phyloP scores from a whole-genome alignment of 2,113 vertebrate species.

The Chrysochloris asiatica region DNA sequence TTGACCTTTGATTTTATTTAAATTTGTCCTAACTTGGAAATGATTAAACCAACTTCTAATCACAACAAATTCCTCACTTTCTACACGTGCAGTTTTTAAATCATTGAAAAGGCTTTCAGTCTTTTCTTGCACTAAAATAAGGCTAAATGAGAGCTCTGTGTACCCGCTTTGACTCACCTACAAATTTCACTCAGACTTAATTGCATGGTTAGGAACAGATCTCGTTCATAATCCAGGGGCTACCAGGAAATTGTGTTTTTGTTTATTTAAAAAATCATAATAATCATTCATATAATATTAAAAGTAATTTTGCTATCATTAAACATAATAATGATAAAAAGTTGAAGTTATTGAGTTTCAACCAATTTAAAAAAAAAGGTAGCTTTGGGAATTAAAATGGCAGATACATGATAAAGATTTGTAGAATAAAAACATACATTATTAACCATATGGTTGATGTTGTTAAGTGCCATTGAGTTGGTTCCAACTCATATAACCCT shows the following conservation, averaged over 20 bases:
- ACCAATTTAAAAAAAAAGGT: neutral
- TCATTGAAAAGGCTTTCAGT: neutral
- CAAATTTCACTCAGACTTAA: neutral
- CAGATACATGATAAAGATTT: neutral
- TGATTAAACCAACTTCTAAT: too few species aligned
- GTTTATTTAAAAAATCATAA: neutral
- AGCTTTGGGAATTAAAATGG: neutral
- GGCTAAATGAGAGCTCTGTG: too few species aligned
- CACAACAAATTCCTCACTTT: neutral
- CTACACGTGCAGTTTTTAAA: neutral
- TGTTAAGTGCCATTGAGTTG: too few species aligned
- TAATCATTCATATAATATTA: neutral
- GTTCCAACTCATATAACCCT: too few species aligned
- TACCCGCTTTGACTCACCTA: neutral
- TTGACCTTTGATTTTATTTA: neutral
- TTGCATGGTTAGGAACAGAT: neutral
- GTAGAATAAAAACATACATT: neutral
- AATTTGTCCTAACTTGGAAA: neutral
- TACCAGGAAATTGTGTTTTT: neutral
- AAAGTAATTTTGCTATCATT: neutral
- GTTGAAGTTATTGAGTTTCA: neutral
- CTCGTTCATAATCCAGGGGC: too few species aligned
- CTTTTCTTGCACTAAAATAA: too few species aligned
- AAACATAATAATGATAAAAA: slow-evolving; percentile 10
- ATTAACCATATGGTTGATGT: neutral